Base-by-base conservation (phyloP, 2,888 invertebrate genomes). In the Zhengitettix transpicula region DNA sequence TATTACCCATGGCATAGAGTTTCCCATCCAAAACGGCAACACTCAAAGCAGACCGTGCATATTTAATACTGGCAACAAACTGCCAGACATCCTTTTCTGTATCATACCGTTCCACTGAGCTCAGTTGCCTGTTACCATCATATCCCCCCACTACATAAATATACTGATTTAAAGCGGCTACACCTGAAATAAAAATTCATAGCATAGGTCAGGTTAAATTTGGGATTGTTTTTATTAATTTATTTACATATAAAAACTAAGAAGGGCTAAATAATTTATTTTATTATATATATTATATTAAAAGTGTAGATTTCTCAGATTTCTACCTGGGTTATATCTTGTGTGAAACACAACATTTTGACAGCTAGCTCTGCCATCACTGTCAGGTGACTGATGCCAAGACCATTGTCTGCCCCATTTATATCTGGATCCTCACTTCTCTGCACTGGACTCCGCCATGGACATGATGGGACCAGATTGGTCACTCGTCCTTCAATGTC, bases 101-200 rank as follows among this genome's bases (percentile, higher is more conserved):
- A 72, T 92, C 89, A 73, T 88, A 94, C 41, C 85, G 79, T 75
- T 95, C 94, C 14, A 94, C 94, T 0, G 86, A 81, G 60, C 84
- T 80, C 57, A 95, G 76, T 72, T 94, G 94, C 61, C 81, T 80
- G 55, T 79, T 77, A 12, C 92, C 92, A 75, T 94, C 91, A 73
- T 91, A 94, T n/a, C 95, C 95, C 57, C 95, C 95, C 61, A 94
- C 86, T n/a, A 92, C 93, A 73, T 89, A 95, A 65, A 95, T 87
- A 71, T 80, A 87, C 69, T 91, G 89, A 68, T 87, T 88, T 68
- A 93, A 77, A 14, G 87, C 86, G 9, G 87, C 88, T 52, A 92
- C 90, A 61, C 92, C 85, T 84, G 68, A 14, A 28, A 14, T 11
- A 47, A 57, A 28, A 52, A 40, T 58, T 60, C 52, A 52, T 40